Conservation (phyloP, 1,140 invertebrate genomes). For the Bombus vancouverensis region DNA sequence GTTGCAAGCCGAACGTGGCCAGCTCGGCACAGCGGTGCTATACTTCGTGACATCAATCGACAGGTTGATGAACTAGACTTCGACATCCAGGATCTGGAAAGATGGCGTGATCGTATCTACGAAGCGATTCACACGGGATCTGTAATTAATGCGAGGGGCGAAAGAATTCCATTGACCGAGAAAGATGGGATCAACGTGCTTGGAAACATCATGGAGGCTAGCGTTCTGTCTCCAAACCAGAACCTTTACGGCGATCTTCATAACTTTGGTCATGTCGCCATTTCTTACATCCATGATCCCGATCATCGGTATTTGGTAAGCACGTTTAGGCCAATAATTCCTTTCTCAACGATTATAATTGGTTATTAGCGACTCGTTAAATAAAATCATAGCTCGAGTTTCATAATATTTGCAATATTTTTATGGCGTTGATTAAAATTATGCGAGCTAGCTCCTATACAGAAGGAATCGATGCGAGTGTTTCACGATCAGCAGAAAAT, state of each 20-base stretch:
- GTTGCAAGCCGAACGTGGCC: slow-evolving; percentile 86
- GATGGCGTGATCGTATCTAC: slow-evolving; percentile 89
- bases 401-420: too few species aligned
- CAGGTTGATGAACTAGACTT: slow-evolving; percentile 86
- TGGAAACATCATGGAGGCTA: slow-evolving; percentile 90
- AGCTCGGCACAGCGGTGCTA: slow-evolving; percentile 84
- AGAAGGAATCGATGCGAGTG: too few species aligned
- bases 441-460: too few species aligned
- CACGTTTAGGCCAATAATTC: too few species aligned
- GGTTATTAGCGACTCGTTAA: too few species aligned
- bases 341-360: too few species aligned
- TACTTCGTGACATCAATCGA: slow-evolving; percentile 86
- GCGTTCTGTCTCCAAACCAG: slow-evolving; percentile 87
- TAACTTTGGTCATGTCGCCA: slow-evolving; percentile 87
- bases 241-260: slow-evolving; percentile 89
- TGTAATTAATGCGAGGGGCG: slow-evolving; percentile 82
- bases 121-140: slow-evolving; percentile 88
- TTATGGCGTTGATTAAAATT: too few species aligned
- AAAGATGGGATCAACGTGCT: slow-evolving; percentile 89
- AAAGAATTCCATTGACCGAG: slow-evolving; percentile 85
- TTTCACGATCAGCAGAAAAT: too few species aligned
- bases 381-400: too few species aligned
- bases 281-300: slow-evolving; percentile 89
- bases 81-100: slow-evolving; percentile 88
- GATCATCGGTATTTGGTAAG: slow-evolving; percentile 86